Evolutionary conservation across 2,113 vertebrate species (phyloP), one percentile per base, ranked within the genome.

Genomic region (Sarotherodon lohbergeri): DNA sequence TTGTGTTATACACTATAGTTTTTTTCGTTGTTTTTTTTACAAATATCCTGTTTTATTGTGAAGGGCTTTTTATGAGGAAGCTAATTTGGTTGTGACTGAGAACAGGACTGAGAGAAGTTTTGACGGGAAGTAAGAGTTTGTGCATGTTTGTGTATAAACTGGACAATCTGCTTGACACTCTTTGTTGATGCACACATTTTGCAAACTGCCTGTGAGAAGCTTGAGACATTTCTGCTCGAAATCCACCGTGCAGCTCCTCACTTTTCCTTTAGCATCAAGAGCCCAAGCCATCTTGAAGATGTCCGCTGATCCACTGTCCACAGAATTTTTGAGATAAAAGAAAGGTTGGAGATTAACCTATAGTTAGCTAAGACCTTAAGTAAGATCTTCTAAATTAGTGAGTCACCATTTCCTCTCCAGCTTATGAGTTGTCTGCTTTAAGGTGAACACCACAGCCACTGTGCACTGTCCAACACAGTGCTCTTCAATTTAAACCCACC

Each of bases 251-350:
- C 0, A 66, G 61, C 34, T 39, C 10, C 4, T 66, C 61, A 66
- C 61, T 66, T 22, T 66, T n/a, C 19, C 39, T 66, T 36, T 66
- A 12, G 32, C 17, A 12, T n/a, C 17, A 66, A n/a, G 61, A 36
- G 17, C 32, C 17, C 10, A 1, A 39, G 1, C 10, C 61, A 66
- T 34, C 17, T 0, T n/a, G 61, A 36, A 66, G 34, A 12, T 39
- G 17, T 66, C 32, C 4, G 0, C 32, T 36, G 0, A 63, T 7
- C 32, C 59, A 63, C 32, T 19, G 29, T 34, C 59, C 32, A 63
- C 32, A 63, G 5, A n/a, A 63, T 36, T 12, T 36, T 7, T 63
- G 32, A 63, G 59, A 12, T 63, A 63, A 36, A 24, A 2, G 2
- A 0, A 63, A 63, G 59, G 0, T 63, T 63, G 17, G 59, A 63